phyloP scores from a whole-genome alignment of 1,140 invertebrate species.

The Heliconius hewitsoni region DNA sequence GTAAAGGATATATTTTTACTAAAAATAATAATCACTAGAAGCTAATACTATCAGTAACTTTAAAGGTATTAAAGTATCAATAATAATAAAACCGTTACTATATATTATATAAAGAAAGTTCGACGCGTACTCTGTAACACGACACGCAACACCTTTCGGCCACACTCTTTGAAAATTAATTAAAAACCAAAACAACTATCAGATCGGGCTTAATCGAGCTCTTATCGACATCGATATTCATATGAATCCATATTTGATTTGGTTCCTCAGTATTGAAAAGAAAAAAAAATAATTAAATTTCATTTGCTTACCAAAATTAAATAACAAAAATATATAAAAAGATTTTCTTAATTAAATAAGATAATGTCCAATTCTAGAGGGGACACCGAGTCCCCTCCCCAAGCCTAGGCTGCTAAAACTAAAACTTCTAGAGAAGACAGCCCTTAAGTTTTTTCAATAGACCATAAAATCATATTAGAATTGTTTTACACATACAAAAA shows the following conservation, averaged over 20 bases:
- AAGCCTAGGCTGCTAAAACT: too few species aligned
- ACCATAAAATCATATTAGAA: neutral
- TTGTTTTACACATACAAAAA: neutral
- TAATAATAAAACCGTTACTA: too few species aligned
- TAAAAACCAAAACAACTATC: constrained; percentile 1
- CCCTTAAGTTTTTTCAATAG: neutral
- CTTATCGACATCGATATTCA: constrained; percentile 2
- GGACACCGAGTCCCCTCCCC: too few species aligned
- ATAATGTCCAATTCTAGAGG: neutral
- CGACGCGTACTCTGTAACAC: neutral
- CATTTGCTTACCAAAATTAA: neutral
- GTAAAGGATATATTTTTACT: too few species aligned
- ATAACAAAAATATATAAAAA: neutral
- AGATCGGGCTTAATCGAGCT: neutral
- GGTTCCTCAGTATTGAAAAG: neutral
- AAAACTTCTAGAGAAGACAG: neutral
- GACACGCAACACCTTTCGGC: neutral
- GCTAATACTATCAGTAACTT: neutral
- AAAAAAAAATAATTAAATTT: neutral
- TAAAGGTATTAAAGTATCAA: neutral
- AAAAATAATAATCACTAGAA: too few species aligned
- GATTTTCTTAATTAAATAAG: neutral
- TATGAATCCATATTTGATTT: constrained; percentile 1
- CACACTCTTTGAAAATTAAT: constrained; percentile 5
- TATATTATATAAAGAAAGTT: neutral